These are phyloP conservation scores for Eristalinus aeneus DNA, from an alignment of 2,888 invertebrate genomes.

Conservation along the genomic window DNA sequence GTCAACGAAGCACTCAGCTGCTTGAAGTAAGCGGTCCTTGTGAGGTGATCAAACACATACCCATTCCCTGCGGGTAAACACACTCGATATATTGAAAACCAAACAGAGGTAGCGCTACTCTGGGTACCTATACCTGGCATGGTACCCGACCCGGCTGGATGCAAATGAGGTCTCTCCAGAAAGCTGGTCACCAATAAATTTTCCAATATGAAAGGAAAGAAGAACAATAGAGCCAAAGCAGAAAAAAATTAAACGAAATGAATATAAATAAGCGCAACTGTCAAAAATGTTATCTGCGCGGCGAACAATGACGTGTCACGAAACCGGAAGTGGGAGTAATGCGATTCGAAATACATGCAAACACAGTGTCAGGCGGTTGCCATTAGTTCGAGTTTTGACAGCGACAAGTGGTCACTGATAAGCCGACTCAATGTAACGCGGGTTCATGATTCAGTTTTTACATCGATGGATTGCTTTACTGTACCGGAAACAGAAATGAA, in stretches of 20 bases:
- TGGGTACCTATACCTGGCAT: constrained; percentile 17
- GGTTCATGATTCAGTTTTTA: constrained; percentile 5
- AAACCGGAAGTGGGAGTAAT: constrained; percentile 44
- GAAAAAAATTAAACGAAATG: constrained; percentile 9
- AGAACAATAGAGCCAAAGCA: neutral
- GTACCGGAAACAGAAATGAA: constrained; percentile 38
- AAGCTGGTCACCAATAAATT: constrained; percentile 60
- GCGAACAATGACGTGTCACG: constrained; percentile 47
- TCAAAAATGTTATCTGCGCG: constrained; percentile 60
- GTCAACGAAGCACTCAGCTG: constrained; percentile 43
- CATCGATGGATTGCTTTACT: neutral
- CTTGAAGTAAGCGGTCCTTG: constrained; percentile 21
- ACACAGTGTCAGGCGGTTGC: constrained; percentile 44
- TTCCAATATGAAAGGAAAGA: constrained; percentile 32
- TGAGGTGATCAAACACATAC: constrained; percentile 42
- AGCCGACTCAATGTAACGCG: constrained; percentile 31
- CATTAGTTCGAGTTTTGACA: constrained; percentile 55
- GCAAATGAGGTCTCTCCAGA: constrained; percentile 55
- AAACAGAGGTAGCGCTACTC: constrained; percentile 34
- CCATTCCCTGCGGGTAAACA: constrained; percentile 45
- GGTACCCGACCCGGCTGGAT: constrained; percentile 11
- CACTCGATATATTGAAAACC: constrained; percentile 37
- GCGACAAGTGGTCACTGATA: constrained; percentile 42
- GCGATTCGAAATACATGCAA: constrained; percentile 37
- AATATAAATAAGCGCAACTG: constrained; percentile 62